Evolutionary conservation across 2,797 vertebrate genomes (phyloP).

Genomic region (Typhlichthys subterraneus): DNA sequence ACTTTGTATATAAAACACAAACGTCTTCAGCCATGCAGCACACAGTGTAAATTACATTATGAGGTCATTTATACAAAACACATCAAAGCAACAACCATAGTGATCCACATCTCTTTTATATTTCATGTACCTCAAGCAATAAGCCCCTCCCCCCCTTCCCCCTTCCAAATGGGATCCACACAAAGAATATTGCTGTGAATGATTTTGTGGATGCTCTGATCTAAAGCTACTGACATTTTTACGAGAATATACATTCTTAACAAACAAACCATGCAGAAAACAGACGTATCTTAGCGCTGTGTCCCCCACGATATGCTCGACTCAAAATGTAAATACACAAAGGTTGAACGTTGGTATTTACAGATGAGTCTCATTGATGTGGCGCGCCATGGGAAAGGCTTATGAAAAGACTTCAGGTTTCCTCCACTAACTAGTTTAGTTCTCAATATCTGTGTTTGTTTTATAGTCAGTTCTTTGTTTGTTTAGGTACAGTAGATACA

Average conservation of each 20-base stretch:
- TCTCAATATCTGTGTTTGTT: too few species aligned
- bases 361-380: neutral
- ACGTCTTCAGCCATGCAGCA: too few species aligned
- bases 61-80: too few species aligned
- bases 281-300: conserved; percentile 1
- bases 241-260: conserved; percentile 24
- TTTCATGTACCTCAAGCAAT: conserved; percentile 30
- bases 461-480: too few species aligned
- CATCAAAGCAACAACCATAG: neutral
- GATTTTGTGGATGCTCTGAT: conserved; percentile 44
- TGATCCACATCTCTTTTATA: conserved; percentile 20
- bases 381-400: neutral
- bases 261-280: conserved; percentile 22
- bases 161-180: too few species aligned
- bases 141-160: conserved; percentile 10
- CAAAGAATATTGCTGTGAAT: conserved; percentile 16
- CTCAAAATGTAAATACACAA: conserved; percentile 3
- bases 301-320: neutral
- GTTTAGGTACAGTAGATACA: too few species aligned
- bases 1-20: too few species aligned
- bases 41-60: too few species aligned
- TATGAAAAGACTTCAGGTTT: conserved; percentile 4
- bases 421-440: neutral
- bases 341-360: neutral
- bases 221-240: conserved; percentile 35